A percentile compares a stretch with the other conserved stretches of the same genome.
Conservation (phyloP, 1,140 invertebrate species). For the Thaumatotibia leucotreta region DNA sequence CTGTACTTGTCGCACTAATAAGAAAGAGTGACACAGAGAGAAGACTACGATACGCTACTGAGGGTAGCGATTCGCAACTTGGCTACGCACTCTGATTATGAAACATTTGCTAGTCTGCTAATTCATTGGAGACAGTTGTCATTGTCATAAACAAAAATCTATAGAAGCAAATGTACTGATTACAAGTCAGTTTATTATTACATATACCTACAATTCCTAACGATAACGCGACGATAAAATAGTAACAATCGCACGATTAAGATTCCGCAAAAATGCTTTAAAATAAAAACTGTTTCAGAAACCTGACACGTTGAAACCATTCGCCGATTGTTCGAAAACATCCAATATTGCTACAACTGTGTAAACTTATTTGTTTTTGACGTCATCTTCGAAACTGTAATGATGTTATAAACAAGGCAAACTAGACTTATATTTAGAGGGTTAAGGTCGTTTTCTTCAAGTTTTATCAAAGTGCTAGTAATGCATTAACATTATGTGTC, state of each 20-base stretch:
- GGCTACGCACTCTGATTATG: too few relatives aligned
- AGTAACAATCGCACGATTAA: not conserved
- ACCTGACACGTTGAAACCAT: not conserved
- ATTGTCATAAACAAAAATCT: not conserved
- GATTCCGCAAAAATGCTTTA: not conserved
- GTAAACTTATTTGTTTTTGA: conserved; percentile 14
- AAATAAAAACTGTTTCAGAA: not conserved
- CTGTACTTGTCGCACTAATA: too few relatives aligned
- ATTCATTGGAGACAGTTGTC: too few relatives aligned
- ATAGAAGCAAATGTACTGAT: not conserved
- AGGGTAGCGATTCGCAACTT: too few relatives aligned
- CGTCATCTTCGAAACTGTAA: conserved; percentile 13
- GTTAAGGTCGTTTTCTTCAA: not conserved
- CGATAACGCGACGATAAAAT: not conserved
- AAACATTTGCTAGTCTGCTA: too few relatives aligned
- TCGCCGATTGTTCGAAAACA: conserved; percentile 12
- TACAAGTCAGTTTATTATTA: not conserved
- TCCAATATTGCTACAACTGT: conserved; percentile 17
- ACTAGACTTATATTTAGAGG: not conserved
- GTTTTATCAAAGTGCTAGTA: not conserved
- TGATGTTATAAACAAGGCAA: conserved; percentile 10
- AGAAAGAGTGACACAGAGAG: too few relatives aligned
- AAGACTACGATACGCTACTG: too few relatives aligned
- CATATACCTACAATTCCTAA: not conserved
- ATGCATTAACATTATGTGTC: not conserved